Evolutionary conservation across 2,797 vertebrate species (phyloP), one percentile per base, ranked within the genome.

Genomic region (Manis crassicaudata): DNA sequence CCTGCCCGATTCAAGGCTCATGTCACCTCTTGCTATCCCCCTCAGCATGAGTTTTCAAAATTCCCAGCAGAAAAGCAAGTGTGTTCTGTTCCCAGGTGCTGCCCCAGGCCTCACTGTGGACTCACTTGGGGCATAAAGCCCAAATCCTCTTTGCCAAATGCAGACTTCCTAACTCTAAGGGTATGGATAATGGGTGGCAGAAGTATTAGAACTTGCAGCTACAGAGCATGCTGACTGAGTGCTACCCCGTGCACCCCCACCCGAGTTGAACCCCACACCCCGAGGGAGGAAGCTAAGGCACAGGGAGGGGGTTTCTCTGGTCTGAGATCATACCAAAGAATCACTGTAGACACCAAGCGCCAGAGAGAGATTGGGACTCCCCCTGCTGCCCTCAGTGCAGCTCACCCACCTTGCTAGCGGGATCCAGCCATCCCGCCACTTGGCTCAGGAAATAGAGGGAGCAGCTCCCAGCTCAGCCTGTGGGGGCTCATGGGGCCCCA

Each of bases 21-120:
- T 4, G 40, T 46, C 4, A 2, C 21, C 29, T 40, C 17, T 32
- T 0, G 6, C 43, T 1, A 7, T 60, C 32, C 32, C 35, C 17
- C 21, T 54, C 18, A 37, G 25, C 11, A 2, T 70, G 54, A 32
- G 3, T 95, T 32, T 75, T 40, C 58, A 13, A 43, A 67, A 27
- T 46, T 65, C 58, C 37, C 46, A 16, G 58, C 92, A 72, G 35
- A 37, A 90, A 68, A 76, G 17, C 7, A 6, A 68, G 73, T 23
- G 8, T 50, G n/a, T 68, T 32, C 29, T 20, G 40, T n/a, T 79
- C 60, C 58, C 37, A 29, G 37, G 77, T 14, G 8, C 40, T 3
- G 3, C 29, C 32, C 16, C 13, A 3, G 54, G 16, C 43, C 50
- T 3, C 4, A 43, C 46, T 6, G 13, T 60, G 7, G n/a, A 56